phyloP scores from a whole-genome alignment of 2,113 vertebrate species.

The Argyrosomus japonicus region DNA sequence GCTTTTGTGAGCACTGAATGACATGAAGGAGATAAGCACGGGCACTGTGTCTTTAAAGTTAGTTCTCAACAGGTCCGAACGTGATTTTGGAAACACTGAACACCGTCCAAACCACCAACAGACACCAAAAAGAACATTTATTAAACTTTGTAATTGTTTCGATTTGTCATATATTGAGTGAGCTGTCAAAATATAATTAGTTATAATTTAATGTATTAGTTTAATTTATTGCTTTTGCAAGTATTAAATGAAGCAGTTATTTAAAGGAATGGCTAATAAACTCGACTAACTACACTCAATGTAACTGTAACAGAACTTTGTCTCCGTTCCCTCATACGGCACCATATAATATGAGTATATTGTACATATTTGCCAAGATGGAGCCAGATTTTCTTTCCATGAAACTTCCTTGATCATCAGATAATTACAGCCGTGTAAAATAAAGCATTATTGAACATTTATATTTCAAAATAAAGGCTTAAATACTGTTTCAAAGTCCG shows the following conservation, averaged over 20 bases:
- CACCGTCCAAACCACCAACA: neutral
- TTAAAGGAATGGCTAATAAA: neutral
- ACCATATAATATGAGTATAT: neutral
- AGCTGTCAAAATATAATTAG: neutral
- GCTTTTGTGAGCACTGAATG: neutral
- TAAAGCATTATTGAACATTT: neutral
- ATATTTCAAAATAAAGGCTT: neutral
- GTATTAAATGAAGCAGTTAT: neutral
- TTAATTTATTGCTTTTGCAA: neutral
- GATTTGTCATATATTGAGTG: neutral
- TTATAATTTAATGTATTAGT: too few relatives aligned
- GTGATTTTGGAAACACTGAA: neutral
- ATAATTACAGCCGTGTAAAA: conserved; percentile 15
- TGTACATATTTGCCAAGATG: neutral
- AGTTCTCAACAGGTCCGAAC: neutral
- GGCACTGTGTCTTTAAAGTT: neutral
- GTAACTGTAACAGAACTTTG: neutral
- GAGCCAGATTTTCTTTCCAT: neutral
- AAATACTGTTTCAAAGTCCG: neutral
- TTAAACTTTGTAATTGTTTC: neutral
- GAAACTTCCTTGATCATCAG: conserved; percentile 9
- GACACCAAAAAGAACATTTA: neutral
- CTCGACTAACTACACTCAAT: neutral
- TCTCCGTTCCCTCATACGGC: neutral
- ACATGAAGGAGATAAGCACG: neutral